A percentile compares a stretch with the other conserved stretches of the same genome.
phyloP scores from a whole-genome alignment of 2,113 vertebrate genomes.

The Calidris pygmaea region DNA sequence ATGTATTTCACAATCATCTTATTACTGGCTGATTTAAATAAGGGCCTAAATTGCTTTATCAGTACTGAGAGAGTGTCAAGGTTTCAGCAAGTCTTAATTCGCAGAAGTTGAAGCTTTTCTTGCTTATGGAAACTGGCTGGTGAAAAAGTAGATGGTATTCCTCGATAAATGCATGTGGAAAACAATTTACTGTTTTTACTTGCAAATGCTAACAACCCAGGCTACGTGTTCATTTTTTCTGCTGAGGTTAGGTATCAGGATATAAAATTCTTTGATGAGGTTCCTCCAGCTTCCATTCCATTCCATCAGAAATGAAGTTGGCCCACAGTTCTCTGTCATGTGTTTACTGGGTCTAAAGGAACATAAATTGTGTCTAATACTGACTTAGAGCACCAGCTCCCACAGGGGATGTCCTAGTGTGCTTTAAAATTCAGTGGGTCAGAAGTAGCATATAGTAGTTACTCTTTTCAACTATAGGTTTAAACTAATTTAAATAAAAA shows the following conservation, averaged over 20 bases:
- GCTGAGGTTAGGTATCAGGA: not conserved
- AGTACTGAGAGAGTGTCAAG: not conserved
- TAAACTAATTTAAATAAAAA: not conserved
- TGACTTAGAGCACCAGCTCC: not conserved
- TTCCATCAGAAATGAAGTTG: not conserved
- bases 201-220: not conserved
- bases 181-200: not conserved
- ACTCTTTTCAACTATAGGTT: not conserved
- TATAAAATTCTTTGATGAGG: not conserved
- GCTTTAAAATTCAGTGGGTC: not conserved
- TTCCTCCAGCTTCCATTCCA: not conserved
- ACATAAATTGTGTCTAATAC: not conserved
- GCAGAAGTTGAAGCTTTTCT: not conserved
- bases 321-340: not conserved
- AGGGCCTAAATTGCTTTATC: conserved; percentile 11
- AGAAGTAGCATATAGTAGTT: not conserved
- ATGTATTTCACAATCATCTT: conserved; percentile 47
- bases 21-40: conserved; percentile 52
- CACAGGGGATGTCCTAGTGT: not conserved
- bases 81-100: conserved; percentile 33
- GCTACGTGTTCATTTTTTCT: not conserved
- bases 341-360: not conserved
- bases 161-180: not conserved
- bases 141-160: not conserved
- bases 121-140: not conserved